Base-by-base conservation (phyloP, 2,113 vertebrate genomes). In the Gobiocypris rarus region DNA sequence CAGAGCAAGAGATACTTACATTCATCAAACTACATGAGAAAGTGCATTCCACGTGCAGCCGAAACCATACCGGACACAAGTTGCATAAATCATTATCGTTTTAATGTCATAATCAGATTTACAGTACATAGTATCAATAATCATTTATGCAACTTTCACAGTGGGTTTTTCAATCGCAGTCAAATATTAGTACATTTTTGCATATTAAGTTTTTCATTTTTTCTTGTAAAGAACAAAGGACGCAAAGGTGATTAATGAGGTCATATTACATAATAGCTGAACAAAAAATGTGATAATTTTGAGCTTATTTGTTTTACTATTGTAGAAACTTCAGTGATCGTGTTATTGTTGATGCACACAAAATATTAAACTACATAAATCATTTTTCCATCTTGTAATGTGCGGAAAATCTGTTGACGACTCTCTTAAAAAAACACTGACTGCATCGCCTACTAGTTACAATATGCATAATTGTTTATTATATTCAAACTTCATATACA, bases 21-120 rank as follows among this genome's bases (percentile, higher is more conserved):
- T 77, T 43, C 74, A 56, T 28, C n/a, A 77, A 58, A 69, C 74
- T 69, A 31, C 63, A 69, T 0, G 34, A 77, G 54, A 26, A 77
- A 43, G 75, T 13, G 15, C 17, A 56, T 76, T 34, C 28, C 48
- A 26, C 71, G 26, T 22, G 67, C 67, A n/a, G 11, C 5, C 48
- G 26, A 48, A 48, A 24, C 70, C 69, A 7, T 41, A 43, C 19
- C 22, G 9, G 41, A 43, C 67, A 43, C 48, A 8, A 24, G n/a
- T 45, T 14, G 69, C 69, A 45, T 24, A 2, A 24, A 71, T 43
- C 69, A 41, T n/a, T 13, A 41, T 2, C 19, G 22, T 14, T 45
- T 73, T 26, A 26, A 48, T 15, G 41, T 3, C n/a, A 1, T 7
- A 24, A 73, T 73, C 38, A 48, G 22, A 38, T 69, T 69, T 34